phyloP scores from a whole-genome alignment of 2,113 vertebrate genomes.

The Pundamilia nyererei region DNA sequence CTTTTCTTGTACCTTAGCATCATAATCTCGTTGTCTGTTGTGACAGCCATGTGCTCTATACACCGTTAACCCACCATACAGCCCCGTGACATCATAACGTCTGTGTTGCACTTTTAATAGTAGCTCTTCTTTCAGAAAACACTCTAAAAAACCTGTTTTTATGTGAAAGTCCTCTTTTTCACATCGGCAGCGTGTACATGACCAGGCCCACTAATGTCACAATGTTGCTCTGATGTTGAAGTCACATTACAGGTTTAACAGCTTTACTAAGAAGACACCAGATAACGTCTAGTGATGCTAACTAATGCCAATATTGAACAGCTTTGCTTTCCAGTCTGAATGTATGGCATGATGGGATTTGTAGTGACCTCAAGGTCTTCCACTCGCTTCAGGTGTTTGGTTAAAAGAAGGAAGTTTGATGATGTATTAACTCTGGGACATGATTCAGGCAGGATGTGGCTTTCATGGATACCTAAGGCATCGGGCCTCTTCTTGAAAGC shows the following conservation, averaged over 20 bases:
- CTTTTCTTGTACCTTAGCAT: not conserved
- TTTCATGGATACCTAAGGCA: not conserved
- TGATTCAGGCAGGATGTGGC: constrained; percentile 14
- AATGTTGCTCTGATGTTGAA: not conserved
- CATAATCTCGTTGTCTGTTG: not conserved
- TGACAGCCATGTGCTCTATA: not conserved
- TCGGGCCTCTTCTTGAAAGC: constrained; percentile 25
- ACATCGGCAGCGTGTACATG: not conserved
- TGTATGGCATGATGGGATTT: not conserved
- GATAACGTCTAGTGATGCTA: accelerated
- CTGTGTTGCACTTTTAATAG: not conserved
- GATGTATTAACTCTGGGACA: not conserved
- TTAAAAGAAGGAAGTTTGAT: not conserved
- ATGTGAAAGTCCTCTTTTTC: not conserved
- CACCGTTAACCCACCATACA: accelerated
- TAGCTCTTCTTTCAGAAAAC: not conserved
- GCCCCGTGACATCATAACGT: accelerated
- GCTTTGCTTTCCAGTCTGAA: not conserved
- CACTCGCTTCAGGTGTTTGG: not conserved
- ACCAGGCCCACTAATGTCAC: not conserved
- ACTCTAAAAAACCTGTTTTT: not conserved
- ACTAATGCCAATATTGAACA: not conserved
- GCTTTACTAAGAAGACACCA: not conserved
- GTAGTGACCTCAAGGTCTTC: not conserved
- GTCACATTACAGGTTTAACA: not conserved